Evolutionary conservation across 2,888 invertebrate genomes (phyloP).

Genomic region (Cheilosia vernalis): DNA sequence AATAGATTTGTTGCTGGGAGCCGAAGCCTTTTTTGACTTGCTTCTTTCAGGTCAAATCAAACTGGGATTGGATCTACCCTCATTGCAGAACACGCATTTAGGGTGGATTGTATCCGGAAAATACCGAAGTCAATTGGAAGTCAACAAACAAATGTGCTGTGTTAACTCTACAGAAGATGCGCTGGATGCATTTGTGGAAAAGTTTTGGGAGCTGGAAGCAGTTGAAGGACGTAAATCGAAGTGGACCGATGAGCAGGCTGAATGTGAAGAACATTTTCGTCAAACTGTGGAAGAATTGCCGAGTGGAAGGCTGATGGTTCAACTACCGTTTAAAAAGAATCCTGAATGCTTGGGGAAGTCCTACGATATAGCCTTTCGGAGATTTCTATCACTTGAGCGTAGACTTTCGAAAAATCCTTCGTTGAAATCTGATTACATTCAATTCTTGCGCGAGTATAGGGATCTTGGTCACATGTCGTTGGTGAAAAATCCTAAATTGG

Average conservation of each 20-base stretch:
- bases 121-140: neutral
- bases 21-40: constrained; percentile 23
- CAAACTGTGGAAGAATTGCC: too few relatives aligned
- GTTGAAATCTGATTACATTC: constrained; percentile 4
- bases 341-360: constrained; percentile 1
- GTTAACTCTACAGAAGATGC: neutral
- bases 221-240: constrained; percentile 1
- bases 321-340: constrained; percentile 6
- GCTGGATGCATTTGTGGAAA: constrained; percentile 8
- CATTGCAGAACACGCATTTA: constrained; percentile 17
- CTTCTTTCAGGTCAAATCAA: constrained; percentile 12
- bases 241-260: constrained; percentile 6
- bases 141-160: neutral
- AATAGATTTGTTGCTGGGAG: neutral
- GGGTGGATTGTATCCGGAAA: constrained; percentile 34
- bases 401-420: constrained; percentile 39
- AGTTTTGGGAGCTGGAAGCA: constrained; percentile 29
- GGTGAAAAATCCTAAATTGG: too few relatives aligned
- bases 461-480: too few relatives aligned
- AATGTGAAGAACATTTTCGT: too few relatives aligned
- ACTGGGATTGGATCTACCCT: neutral
- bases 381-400: constrained; percentile 57
- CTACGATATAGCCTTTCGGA: neutral
- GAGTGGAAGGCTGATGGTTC: too few relatives aligned
- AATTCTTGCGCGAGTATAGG: too few relatives aligned